Evolutionary conservation across 2,888 invertebrate genomes (phyloP).

Genomic region (Papilio gigon): DNA sequence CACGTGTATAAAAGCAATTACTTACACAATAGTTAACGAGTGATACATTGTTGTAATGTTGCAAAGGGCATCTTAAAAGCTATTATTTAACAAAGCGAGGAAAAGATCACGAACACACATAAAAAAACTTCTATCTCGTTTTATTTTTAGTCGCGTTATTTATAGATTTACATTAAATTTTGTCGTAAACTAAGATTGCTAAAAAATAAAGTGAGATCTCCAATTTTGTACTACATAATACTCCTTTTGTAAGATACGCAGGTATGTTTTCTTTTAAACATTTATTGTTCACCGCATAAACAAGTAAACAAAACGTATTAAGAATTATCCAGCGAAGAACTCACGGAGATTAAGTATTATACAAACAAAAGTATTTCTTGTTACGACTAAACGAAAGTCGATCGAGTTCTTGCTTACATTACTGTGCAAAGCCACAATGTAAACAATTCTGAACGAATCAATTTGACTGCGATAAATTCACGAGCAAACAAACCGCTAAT

Average conservation of each 20-base stretch:
- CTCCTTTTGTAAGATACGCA: neutral
- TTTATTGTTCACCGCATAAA: neutral
- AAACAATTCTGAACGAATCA: slow-evolving; percentile 36
- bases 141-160: slow-evolving; percentile 18
- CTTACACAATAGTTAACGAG: slow-evolving; percentile 27
- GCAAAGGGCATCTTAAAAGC: slow-evolving; percentile 27
- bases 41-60: slow-evolving; percentile 27
- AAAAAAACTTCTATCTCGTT: slow-evolving; percentile 13
- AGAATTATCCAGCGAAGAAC: slow-evolving; percentile 28
- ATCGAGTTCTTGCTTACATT: slow-evolving; percentile 33
- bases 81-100: slow-evolving; percentile 30
- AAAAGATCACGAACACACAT: slow-evolving; percentile 28
- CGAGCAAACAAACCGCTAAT: slow-evolving; percentile 36
- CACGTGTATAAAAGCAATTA: slow-evolving; percentile 33
- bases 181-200: neutral
- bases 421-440: slow-evolving; percentile 28
- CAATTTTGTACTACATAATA: too few relatives aligned
- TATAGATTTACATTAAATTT: slow-evolving; percentile 24
- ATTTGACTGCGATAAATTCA: slow-evolving; percentile 34
- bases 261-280: neutral
- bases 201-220: too few relatives aligned
- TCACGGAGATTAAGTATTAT: slow-evolving; percentile 29
- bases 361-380: slow-evolving; percentile 19
- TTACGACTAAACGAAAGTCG: slow-evolving; percentile 22
- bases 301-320: slow-evolving; percentile 27